Conservation (phyloP, 2,888 invertebrate genomes). For the Oeneis ivallda region DNA sequence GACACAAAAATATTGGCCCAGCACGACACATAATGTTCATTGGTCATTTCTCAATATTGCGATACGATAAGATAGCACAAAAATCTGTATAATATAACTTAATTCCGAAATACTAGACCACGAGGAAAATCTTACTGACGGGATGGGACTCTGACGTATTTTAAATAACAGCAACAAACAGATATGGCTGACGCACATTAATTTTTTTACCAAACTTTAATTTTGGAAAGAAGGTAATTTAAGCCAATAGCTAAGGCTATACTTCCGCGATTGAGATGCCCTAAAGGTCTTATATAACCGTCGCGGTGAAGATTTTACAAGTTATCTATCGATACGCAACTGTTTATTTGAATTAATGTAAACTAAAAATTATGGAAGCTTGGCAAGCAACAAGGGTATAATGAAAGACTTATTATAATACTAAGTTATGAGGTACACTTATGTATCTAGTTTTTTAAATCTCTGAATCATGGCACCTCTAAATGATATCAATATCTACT, state of each 20-base stretch:
- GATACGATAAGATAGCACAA: conserved; percentile 1
- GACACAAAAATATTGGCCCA: too few species aligned
- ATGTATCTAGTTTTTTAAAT: neutral
- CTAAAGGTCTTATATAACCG: too few species aligned
- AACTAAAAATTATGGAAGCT: neutral
- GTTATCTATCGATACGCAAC: neutral
- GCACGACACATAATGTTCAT: too few species aligned
- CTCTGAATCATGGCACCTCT: conserved; percentile 22
- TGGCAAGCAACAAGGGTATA: neutral
- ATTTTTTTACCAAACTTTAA: too few species aligned
- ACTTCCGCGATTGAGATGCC: too few species aligned
- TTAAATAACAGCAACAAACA: too few species aligned
- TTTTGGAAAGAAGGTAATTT: too few species aligned
- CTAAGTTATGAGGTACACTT: neutral
- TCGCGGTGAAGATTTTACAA: too few species aligned
- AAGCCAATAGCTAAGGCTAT: too few species aligned
- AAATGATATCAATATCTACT: neutral
- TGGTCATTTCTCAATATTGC: neutral
- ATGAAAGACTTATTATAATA: too few species aligned
- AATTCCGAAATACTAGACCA: neutral
- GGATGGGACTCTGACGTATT: neutral
- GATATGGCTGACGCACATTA: too few species aligned
- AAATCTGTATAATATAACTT: neutral
- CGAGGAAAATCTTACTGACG: neutral
- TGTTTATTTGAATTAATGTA: neutral